Conservation (phyloP, 2,113 vertebrate genomes). For the Misgurnus mizolepis region DNA sequence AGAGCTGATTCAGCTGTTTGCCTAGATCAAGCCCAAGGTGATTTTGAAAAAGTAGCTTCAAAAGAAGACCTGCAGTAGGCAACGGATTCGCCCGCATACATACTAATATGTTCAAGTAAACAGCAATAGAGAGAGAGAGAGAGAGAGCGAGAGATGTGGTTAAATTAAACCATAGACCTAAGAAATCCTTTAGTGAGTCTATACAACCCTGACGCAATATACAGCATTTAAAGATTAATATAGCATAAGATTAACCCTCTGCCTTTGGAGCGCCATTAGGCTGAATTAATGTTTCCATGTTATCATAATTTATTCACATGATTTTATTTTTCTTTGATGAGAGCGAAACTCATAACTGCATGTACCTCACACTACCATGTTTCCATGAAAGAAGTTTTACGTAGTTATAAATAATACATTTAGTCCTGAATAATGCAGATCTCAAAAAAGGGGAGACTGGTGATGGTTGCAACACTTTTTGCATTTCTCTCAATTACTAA, state of each 20-base stretch:
- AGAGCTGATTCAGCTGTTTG: slow-evolving; percentile 54
- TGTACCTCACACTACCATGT: slow-evolving; percentile 74
- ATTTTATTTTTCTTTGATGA: slow-evolving; percentile 78
- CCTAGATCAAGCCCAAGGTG: slow-evolving; percentile 52
- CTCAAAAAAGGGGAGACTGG: slow-evolving; percentile 29
- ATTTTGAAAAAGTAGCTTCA: slow-evolving; percentile 50
- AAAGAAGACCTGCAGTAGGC: slow-evolving; percentile 44
- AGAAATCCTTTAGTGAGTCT: slow-evolving; percentile 16
- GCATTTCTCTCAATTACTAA: too few relatives aligned
- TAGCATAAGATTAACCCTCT: slow-evolving; percentile 10
- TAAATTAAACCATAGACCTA: slow-evolving; percentile 41
- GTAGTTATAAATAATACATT: slow-evolving; percentile 72
- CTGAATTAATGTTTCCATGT: slow-evolving; percentile 63
- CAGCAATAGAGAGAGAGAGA: slow-evolving; percentile 19
- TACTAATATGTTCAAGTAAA: slow-evolving; percentile 53
- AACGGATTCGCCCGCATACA: slow-evolving; percentile 33
- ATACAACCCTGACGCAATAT: slow-evolving; percentile 55
- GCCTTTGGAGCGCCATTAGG: slow-evolving; percentile 55
- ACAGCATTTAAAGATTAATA: slow-evolving; percentile 38
- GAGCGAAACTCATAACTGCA: slow-evolving; percentile 72
- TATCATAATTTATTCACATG: slow-evolving; percentile 75
- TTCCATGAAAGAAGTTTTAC: slow-evolving; percentile 79
- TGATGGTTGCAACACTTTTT: too few relatives aligned
- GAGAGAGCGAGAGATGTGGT: slow-evolving; percentile 11
- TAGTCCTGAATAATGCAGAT: slow-evolving; percentile 68